These are phyloP conservation scores for Phrynocephalus versicolor DNA, from an alignment of 2,113 vertebrate species.

Conservation along the genomic window DNA sequence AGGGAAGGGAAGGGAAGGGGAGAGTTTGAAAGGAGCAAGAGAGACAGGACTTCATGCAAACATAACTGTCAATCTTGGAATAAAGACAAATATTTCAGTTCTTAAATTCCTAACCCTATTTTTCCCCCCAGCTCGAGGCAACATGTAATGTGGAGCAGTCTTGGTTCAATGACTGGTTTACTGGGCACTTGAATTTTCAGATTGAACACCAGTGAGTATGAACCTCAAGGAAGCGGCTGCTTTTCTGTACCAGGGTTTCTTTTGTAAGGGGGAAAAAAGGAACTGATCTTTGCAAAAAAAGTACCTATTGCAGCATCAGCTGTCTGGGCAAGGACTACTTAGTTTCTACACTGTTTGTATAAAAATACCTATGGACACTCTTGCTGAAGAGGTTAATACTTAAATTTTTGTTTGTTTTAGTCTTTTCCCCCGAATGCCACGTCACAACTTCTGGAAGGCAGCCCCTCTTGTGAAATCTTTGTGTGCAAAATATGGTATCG, in stretches of 20 bases:
- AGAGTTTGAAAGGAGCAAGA: too few relatives aligned
- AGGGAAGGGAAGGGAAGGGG: too few relatives aligned
- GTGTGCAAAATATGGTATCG: constrained; percentile 84
- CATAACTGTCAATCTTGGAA: not conserved
- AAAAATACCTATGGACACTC: not conserved
- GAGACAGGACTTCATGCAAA: not conserved
- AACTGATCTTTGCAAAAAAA: not conserved
- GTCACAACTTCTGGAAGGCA: constrained; percentile 86
- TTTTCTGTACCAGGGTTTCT: fast-evolving
- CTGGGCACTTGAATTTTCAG: constrained; percentile 79
- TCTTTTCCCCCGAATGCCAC: constrained; percentile 90
- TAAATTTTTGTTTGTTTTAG: constrained; percentile 33
- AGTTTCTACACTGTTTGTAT: not conserved
- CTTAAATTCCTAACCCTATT: not conserved
- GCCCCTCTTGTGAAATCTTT: constrained; percentile 81
- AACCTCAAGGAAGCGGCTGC: not conserved
- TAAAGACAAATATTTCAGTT: not conserved
- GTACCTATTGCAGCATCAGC: not conserved
- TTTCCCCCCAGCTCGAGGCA: constrained; percentile 65
- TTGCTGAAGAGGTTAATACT: too few relatives aligned
- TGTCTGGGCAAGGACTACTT: not conserved
- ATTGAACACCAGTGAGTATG: constrained; percentile 77
- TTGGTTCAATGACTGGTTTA: constrained; percentile 78
- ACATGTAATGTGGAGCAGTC: constrained; percentile 76
- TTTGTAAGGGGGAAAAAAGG: not conserved